These are phyloP conservation scores for Entelurus aequoreus DNA, from an alignment of 2,113 vertebrate genomes.

Conservation along the genomic window DNA sequence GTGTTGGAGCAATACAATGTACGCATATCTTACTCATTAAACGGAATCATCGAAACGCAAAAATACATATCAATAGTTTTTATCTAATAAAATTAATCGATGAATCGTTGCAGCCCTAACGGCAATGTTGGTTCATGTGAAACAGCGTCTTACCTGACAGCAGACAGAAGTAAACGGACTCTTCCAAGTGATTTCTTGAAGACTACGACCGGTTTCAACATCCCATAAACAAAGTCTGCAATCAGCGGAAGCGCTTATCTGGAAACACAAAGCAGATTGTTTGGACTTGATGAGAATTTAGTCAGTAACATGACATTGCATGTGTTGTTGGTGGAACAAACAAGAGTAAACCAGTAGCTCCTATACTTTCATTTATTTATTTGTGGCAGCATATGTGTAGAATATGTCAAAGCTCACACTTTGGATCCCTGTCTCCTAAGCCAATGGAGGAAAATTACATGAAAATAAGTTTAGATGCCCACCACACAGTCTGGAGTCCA, in stretches of 20 bases:
- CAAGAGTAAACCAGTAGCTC: too few relatives aligned
- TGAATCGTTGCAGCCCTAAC: too few relatives aligned
- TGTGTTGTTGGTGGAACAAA: background rate
- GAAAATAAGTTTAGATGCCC: background rate
- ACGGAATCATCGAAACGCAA: too few relatives aligned
- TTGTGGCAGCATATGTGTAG: too few relatives aligned
- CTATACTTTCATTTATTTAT: too few relatives aligned
- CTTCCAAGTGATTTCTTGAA: constrained; percentile 69
- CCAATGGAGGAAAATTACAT: background rate
- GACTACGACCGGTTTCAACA: constrained; percentile 43
- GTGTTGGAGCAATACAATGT: too few relatives aligned
- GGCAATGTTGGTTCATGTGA: background rate
- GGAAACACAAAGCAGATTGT: constrained; percentile 4
- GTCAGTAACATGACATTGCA: background rate
- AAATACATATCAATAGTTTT: too few relatives aligned
- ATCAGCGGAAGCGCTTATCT: constrained; percentile 80
- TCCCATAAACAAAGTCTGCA: constrained; percentile 77
- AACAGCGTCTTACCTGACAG: constrained; percentile 66
- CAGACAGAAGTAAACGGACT: constrained; percentile 70
- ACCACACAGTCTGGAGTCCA: constrained; percentile 69
- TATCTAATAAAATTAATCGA: too few relatives aligned
- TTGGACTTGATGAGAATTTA: background rate
- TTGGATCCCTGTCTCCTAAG: too few relatives aligned
- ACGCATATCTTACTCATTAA: too few relatives aligned
- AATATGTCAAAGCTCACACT: too few relatives aligned